Conservation (phyloP, 2,888 invertebrate genomes). For the Unio pictorum region DNA sequence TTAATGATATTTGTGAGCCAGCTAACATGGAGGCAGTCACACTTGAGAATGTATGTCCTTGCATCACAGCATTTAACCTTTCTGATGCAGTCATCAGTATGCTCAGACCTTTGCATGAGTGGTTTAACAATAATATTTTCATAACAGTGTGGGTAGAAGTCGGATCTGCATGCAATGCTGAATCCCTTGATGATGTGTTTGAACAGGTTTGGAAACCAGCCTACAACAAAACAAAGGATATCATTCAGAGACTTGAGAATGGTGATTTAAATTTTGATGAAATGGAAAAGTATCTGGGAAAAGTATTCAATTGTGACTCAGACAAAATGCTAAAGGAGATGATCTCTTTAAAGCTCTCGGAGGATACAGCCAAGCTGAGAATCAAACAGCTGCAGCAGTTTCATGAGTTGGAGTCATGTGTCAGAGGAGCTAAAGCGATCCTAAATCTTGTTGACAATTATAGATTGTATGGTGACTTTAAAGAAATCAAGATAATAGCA, state of each 20-base stretch:
- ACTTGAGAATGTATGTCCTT: too few species aligned
- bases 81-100: too few species aligned
- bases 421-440: not conserved
- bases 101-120: too few species aligned
- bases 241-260: not conserved
- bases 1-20: too few species aligned
- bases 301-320: slow-evolving; percentile 1
- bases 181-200: too few species aligned
- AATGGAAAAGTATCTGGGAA: slow-evolving; percentile 7
- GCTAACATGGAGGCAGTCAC: too few species aligned
- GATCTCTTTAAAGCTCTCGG: too few species aligned
- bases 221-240: slow-evolving; percentile 1
- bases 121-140: too few species aligned
- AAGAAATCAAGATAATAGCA: not conserved
- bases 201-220: too few species aligned
- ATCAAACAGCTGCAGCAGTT: slow-evolving; percentile 3
- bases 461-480: slow-evolving; percentile 5
- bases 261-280: slow-evolving; percentile 6
- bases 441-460: not conserved
- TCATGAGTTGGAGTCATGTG: not conserved
- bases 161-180: too few species aligned
- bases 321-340: slow-evolving; percentile 1
- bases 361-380: not conserved
- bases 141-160: too few species aligned
- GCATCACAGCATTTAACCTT: too few species aligned